Percentiles rank a stretch among this genome's conserved stretches.
Evolutionary conservation across 2,888 invertebrate species (phyloP).

Genomic region (Plebejus melissa): DNA sequence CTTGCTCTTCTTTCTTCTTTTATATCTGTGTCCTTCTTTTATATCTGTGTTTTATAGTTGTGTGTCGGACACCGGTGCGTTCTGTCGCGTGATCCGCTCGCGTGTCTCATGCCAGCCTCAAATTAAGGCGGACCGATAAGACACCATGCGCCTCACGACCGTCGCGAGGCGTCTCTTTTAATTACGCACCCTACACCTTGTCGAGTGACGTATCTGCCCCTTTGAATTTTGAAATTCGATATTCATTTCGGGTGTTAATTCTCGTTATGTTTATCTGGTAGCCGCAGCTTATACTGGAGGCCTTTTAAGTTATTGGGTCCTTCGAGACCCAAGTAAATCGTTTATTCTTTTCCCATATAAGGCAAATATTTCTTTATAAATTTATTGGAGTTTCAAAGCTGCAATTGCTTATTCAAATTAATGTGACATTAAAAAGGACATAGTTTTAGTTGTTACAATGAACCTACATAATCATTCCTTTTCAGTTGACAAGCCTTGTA

Average conservation of each 20-base stretch:
- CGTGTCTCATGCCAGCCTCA: slow-evolving; percentile 73
- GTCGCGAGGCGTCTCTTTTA: slow-evolving; percentile 72
- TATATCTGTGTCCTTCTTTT: not conserved
- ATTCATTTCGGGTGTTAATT: slow-evolving; percentile 28
- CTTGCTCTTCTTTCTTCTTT: not conserved
- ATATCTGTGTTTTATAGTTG: slow-evolving; percentile 37
- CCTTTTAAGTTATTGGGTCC: not conserved
- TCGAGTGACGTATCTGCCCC: slow-evolving; percentile 57
- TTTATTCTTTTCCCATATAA: too few species aligned
- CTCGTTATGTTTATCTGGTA: not conserved
- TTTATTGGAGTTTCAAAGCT: too few species aligned
- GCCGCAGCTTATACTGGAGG: not conserved
- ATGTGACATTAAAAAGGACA: too few species aligned
- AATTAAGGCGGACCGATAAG: slow-evolving; percentile 75
- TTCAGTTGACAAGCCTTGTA: not conserved
- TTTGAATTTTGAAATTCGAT: slow-evolving; percentile 50
- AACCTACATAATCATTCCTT: too few species aligned
- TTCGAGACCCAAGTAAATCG: not conserved
- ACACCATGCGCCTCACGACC: slow-evolving; percentile 73
- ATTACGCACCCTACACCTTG: slow-evolving; percentile 73
- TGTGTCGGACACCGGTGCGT: slow-evolving; percentile 51
- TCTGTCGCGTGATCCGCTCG: slow-evolving; percentile 70
- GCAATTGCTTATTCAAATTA: too few species aligned
- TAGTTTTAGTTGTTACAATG: too few species aligned
- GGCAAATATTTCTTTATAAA: too few species aligned